A percentile compares a stretch with the other conserved stretches of the same genome.
These are phyloP conservation scores for Mandrillus leucophaeus DNA, from an alignment of 2,113 vertebrate species.

Conservation along the genomic window DNA sequence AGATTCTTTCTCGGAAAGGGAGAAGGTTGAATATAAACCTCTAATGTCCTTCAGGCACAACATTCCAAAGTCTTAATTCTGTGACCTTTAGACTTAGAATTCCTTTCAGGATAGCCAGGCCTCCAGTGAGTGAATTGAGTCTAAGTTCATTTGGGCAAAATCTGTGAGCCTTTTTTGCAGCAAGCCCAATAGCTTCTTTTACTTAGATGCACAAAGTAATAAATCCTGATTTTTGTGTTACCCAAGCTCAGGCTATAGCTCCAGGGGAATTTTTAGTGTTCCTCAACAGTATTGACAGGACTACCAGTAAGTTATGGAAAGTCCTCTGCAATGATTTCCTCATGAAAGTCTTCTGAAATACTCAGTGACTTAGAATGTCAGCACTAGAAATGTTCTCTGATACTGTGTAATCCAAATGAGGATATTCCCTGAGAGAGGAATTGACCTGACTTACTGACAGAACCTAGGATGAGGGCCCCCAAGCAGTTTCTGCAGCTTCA, in stretches of 20 bases:
- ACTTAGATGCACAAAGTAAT: constrained; percentile 7
- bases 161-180: not conserved
- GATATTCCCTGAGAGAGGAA: not conserved
- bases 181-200: not conserved
- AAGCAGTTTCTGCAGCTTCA: not conserved
- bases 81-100: constrained; percentile 1
- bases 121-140: not conserved
- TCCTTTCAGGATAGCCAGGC: not conserved
- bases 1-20: constrained; percentile 7
- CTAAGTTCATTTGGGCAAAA: constrained; percentile 29
- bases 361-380: not conserved
- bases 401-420: not conserved
- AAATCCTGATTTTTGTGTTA: not conserved
- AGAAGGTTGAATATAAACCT: not conserved
- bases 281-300: not conserved
- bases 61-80: not conserved
- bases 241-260: not conserved
- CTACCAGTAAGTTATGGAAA: not conserved
- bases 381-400: not conserved
- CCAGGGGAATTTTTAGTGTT: not conserved
- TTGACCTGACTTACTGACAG: not conserved
- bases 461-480: not conserved
- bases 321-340: not conserved
- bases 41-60: not conserved
- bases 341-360: not conserved